These are phyloP conservation scores for Chaetoderma sp. DNA, from an alignment of 2,888 invertebrate genomes.

Conservation along the genomic window DNA sequence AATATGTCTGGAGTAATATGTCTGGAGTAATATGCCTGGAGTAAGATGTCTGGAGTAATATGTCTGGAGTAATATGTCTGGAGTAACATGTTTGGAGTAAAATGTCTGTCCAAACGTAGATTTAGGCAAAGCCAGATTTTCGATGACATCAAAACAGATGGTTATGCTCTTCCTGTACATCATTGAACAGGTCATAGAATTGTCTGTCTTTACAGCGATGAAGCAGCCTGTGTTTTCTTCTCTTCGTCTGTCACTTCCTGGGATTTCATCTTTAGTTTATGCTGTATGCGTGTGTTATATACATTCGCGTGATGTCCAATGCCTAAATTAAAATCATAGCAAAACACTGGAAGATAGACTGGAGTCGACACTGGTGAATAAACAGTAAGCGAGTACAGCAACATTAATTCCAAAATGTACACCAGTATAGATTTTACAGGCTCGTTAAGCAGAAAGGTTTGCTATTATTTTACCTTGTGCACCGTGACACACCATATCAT, in stretches of 20 bases:
- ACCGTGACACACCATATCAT: too few species aligned
- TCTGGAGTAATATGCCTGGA: too few species aligned
- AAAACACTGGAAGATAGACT: constrained; percentile 1
- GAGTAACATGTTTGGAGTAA: too few species aligned
- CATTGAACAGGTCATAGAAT: constrained; percentile 18
- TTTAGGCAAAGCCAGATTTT: constrained; percentile 21
- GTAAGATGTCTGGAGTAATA: too few species aligned
- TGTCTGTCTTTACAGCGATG: constrained; percentile 5
- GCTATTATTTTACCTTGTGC: too few species aligned
- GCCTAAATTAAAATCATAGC: constrained; percentile 13
- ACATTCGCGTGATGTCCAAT: constrained; percentile 18
- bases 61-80: too few species aligned
- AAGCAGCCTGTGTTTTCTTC: neutral
- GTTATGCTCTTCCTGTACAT: constrained; percentile 7
- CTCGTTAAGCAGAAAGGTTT: too few species aligned
- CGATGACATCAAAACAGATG: constrained; percentile 25
- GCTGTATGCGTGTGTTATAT: constrained; percentile 8
- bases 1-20: too few species aligned
- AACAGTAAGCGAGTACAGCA: too few species aligned
- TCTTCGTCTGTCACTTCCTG: neutral
- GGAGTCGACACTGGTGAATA: neutral
- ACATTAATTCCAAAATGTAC: too few species aligned
- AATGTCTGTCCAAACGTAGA: constrained; percentile 4
- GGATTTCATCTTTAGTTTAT: neutral
- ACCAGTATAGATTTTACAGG: too few species aligned